Evolutionary conservation across 2,797 vertebrate species (phyloP).

Genomic region (Mus caroli): DNA sequence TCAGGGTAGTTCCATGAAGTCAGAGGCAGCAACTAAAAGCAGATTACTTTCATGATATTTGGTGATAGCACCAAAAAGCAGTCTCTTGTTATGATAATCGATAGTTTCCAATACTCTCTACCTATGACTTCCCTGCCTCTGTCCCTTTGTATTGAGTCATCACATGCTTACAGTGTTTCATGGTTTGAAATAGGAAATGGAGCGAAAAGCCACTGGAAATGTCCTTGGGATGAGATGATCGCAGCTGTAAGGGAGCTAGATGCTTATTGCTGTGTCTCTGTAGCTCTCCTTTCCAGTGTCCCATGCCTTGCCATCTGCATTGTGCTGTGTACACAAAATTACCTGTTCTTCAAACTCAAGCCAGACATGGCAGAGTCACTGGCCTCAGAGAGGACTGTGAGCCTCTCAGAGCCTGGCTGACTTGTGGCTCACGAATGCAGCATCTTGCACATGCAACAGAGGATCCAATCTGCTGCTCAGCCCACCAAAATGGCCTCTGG

Average conservation of each 20-base stretch:
- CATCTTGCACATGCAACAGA: neutral
- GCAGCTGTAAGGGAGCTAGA: rapidly evolving
- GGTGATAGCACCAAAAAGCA: neutral
- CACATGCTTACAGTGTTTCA: neutral
- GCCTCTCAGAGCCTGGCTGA: neutral
- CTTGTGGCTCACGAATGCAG: neutral
- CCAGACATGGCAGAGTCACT: neutral
- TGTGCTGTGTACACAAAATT: neutral
- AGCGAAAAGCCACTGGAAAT: neutral
- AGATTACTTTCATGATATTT: neutral
- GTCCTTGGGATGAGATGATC: neutral
- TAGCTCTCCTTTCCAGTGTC: neutral
- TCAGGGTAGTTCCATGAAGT: neutral
- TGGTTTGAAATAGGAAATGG: neutral
- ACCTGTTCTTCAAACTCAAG: neutral
- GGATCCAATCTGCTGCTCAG: neutral
- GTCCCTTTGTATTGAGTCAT: neutral
- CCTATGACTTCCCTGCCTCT: neutral
- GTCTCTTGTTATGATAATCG: neutral
- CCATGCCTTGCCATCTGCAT: neutral
- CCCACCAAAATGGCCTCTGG: neutral
- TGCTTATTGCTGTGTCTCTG: rapidly evolving
- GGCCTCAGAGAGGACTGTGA: neutral
- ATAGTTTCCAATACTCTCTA: neutral
- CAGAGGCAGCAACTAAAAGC: neutral